phyloP scores from a whole-genome alignment of 2,888 invertebrate genomes.

The Terebella lapidaria region DNA sequence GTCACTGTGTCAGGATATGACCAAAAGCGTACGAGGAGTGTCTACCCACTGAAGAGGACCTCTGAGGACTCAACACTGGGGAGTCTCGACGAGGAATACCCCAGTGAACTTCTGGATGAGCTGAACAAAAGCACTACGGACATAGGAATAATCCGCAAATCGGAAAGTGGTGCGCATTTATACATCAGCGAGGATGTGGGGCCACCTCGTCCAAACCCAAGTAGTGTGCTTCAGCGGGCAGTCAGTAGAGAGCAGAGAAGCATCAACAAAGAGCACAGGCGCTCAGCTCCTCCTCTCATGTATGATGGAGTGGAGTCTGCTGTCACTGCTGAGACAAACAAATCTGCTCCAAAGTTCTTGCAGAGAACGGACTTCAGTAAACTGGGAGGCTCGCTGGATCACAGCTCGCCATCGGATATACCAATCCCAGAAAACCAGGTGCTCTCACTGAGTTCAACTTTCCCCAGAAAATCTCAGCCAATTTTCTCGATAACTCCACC shows the following conservation, averaged over 20 bases:
- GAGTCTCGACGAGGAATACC: constrained; percentile 32
- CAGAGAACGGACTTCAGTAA: background rate
- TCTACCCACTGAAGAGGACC: background rate
- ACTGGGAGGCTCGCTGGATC: background rate
- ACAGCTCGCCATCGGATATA: background rate
- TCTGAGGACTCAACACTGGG: constrained; percentile 31
- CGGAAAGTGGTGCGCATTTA: constrained; percentile 42
- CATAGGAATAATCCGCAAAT: constrained; percentile 32
- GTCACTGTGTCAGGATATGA: background rate
- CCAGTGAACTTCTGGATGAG: constrained; percentile 14
- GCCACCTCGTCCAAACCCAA: no score
- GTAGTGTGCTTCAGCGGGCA: no score
- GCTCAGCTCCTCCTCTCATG: no score
- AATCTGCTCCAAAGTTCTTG: background rate
- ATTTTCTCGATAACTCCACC: background rate
- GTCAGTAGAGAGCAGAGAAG: no score
- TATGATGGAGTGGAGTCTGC: no score
- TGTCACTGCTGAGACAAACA: background rate
- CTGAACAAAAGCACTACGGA: background rate
- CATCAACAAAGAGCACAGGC: no score
- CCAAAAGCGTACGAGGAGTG: background rate
- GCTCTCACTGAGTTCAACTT: background rate
- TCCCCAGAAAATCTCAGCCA: no score
- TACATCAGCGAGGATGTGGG: constrained; percentile 29
- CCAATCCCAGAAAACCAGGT: background rate